Evolutionary conservation across 1,140 invertebrate genomes (phyloP).

Genomic region (Caenorhabditis latens): DNA sequence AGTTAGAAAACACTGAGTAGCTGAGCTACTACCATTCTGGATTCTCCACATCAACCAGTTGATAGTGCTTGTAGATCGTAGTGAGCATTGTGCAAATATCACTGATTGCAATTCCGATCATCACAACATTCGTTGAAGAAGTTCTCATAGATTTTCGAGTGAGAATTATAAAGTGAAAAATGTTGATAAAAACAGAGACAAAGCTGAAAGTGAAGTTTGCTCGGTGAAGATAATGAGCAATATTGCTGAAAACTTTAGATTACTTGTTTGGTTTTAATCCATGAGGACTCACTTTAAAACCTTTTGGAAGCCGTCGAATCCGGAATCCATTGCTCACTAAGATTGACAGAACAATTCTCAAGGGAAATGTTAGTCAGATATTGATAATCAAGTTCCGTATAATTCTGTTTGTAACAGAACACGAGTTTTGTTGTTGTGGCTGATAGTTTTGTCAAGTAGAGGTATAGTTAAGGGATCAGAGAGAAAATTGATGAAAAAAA

Average conservation of each 20-base stretch:
- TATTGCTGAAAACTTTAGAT: neutral
- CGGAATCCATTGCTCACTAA: neutral
- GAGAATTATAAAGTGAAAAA: conserved; percentile 13
- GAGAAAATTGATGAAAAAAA: too few species aligned
- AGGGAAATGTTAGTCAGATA: neutral
- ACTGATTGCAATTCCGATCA: neutral
- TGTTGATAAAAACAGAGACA: neutral
- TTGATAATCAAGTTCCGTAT: neutral
- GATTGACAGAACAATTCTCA: neutral
- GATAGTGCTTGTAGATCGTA: conserved; percentile 5
- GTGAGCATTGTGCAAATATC: conserved; percentile 27
- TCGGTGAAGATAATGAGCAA: neutral
- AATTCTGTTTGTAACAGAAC: too few species aligned
- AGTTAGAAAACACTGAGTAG: neutral
- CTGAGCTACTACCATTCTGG: neutral
- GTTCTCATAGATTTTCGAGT: conserved; percentile 13
- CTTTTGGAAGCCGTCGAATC: neutral
- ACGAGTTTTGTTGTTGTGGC: too few species aligned
- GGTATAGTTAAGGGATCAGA: too few species aligned
- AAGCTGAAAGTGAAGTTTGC: conserved; percentile 4
- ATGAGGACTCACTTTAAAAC: neutral
- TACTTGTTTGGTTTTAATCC: too few species aligned
- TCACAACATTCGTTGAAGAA: neutral
- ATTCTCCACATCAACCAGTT: neutral
- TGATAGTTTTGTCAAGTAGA: too few species aligned